phyloP scores from a whole-genome alignment of 2,113 vertebrate species.

The Toxotes chatareus region DNA sequence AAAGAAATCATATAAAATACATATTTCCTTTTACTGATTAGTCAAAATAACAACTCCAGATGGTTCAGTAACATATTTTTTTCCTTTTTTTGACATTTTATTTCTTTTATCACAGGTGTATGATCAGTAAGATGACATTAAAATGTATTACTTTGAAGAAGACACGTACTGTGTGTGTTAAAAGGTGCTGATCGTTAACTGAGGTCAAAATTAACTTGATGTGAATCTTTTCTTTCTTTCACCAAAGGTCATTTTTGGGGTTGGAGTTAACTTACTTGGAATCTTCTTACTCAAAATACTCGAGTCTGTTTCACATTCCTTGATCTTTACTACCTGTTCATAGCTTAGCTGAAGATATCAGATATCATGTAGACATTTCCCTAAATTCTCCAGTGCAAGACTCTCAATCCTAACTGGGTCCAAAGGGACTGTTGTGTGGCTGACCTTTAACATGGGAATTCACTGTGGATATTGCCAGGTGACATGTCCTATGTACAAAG shows the following conservation, averaged over 20 bases:
- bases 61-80: too few species aligned
- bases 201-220: too few species aligned
- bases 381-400: too few species aligned
- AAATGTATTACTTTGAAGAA: too few species aligned
- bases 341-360: background rate
- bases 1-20: background rate
- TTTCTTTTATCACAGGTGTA: background rate
- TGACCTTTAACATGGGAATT: too few species aligned
- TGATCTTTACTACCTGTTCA: conserved; percentile 5
- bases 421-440: too few species aligned
- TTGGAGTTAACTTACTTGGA: background rate
- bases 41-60: background rate
- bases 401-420: too few species aligned
- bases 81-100: too few species aligned
- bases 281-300: background rate
- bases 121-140: background rate
- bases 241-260: background rate
- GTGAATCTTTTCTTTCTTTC: too few species aligned
- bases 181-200: too few species aligned
- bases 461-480: too few species aligned
- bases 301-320: conserved; percentile 7
- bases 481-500: too few species aligned
- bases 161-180: background rate
- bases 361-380: background rate
- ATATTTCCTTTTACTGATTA: background rate